phyloP scores from a whole-genome alignment of 2,888 invertebrate species.

The Lycocerus yunnanus region DNA sequence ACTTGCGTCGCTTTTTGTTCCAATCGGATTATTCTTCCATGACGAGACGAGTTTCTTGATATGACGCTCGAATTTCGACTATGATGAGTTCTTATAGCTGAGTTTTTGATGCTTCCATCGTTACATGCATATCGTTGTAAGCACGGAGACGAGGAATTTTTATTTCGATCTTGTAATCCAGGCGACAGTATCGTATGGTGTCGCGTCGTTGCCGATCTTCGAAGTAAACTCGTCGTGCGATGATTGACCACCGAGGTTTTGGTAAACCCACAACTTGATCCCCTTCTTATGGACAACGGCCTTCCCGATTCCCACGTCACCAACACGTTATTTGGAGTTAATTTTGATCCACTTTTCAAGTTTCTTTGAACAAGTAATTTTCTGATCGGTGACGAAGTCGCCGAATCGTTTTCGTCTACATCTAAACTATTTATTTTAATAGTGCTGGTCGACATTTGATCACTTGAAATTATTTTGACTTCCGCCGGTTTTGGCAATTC shows the following conservation, averaged over 20 bases:
- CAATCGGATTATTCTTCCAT: slow-evolving; percentile 81
- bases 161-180: slow-evolving; percentile 47
- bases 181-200: slow-evolving; percentile 55
- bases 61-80: slow-evolving; percentile 81
- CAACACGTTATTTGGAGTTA: slow-evolving; percentile 54
- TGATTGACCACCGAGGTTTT: slow-evolving; percentile 64
- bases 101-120: slow-evolving; percentile 28
- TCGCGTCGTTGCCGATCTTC: slow-evolving; percentile 66
- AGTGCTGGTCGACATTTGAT: slow-evolving; percentile 22
- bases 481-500: slow-evolving; percentile 56
- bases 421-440: slow-evolving; percentile 37
- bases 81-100: slow-evolving; percentile 67
- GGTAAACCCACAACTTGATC: slow-evolving; percentile 74
- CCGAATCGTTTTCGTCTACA: slow-evolving; percentile 46
- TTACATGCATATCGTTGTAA: slow-evolving; percentile 54
- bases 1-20: slow-evolving; percentile 98
- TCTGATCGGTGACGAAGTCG: slow-evolving; percentile 57
- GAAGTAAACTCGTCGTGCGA: slow-evolving; percentile 57
- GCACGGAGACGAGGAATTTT: slow-evolving; percentile 63
- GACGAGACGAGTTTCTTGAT: slow-evolving; percentile 79
- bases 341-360: slow-evolving; percentile 41
- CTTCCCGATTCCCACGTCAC: slow-evolving; percentile 72
- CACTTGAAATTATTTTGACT: slow-evolving; percentile 58
- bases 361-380: slow-evolving; percentile 41
- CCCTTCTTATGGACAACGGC: slow-evolving; percentile 59